A percentile compares a stretch with the other conserved stretches of the same genome.
Evolutionary conservation across 2,113 vertebrate genomes (phyloP).

Genomic region (Dunckerocampus dactyliophorus): DNA sequence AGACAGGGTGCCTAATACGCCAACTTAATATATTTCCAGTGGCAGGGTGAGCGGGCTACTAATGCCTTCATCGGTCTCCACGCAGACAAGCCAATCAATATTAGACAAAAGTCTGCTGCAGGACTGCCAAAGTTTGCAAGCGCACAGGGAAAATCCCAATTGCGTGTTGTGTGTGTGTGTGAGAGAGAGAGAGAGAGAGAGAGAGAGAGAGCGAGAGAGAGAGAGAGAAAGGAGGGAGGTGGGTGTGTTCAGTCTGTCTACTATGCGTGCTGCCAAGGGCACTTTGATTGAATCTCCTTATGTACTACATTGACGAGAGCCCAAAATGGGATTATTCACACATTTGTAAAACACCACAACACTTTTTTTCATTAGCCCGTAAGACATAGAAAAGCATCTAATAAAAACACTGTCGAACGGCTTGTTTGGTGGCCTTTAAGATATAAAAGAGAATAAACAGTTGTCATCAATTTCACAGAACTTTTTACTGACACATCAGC

Average conservation of each 20-base stretch:
- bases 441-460: no score
- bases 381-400: neutral
- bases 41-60: slow-evolving; percentile 75
- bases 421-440: no score
- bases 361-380: neutral
- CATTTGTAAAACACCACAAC: slow-evolving; percentile 2
- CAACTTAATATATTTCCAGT: slow-evolving; percentile 81
- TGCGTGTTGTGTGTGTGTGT: slow-evolving; percentile 22
- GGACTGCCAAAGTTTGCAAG: slow-evolving; percentile 55
- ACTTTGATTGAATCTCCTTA: slow-evolving; percentile 23
- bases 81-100: slow-evolving; percentile 78
- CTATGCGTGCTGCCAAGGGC: slow-evolving; percentile 15
- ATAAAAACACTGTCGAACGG: neutral
- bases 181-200: slow-evolving; percentile 10
- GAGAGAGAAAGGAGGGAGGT: neutral
- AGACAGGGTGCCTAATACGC: slow-evolving; percentile 79
- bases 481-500: no score
- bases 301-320: slow-evolving; percentile 4
- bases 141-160: slow-evolving; percentile 43
- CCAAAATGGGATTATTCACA: slow-evolving; percentile 10
- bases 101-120: slow-evolving; percentile 57
- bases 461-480: no score
- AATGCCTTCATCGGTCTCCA: slow-evolving; percentile 79
- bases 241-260: slow-evolving; percentile 7
- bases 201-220: slow-evolving; percentile 1